Conservation (phyloP, 2,888 invertebrate genomes). For the Papilio elwesi region DNA sequence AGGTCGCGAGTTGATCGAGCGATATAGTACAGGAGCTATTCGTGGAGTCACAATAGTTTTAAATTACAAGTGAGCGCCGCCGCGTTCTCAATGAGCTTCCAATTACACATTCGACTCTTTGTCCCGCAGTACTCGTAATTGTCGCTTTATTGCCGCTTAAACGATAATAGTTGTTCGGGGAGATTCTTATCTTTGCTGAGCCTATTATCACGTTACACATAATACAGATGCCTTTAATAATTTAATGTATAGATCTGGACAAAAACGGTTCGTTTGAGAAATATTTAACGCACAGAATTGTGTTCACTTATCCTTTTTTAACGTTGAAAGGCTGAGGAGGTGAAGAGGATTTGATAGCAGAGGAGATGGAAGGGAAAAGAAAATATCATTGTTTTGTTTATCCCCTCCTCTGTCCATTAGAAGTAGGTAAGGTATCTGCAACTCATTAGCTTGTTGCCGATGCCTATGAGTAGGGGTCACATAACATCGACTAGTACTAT, state of each 20-base stretch:
- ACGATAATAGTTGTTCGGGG: constrained; percentile 48
- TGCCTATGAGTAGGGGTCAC: too few relatives aligned
- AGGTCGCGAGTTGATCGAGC: constrained; percentile 8
- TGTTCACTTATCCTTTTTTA: background rate
- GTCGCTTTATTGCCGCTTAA: constrained; percentile 57
- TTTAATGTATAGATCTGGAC: background rate
- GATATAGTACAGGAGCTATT: constrained; percentile 5
- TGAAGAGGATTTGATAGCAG: too few relatives aligned
- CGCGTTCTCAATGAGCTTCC: constrained; percentile 31
- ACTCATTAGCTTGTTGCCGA: too few relatives aligned
- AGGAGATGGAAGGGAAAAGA: too few relatives aligned
- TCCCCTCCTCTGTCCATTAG: too few relatives aligned
- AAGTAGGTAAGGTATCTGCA: too few relatives aligned
- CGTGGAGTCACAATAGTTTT: constrained; percentile 14
- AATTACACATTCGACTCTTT: constrained; percentile 28
- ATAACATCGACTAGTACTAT: too few relatives aligned
- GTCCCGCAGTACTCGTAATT: constrained; percentile 50
- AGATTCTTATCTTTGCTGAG: constrained; percentile 47
- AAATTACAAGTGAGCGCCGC: constrained; percentile 14
- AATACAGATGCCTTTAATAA: background rate
- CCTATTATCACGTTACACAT: background rate
- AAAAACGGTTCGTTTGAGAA: background rate
- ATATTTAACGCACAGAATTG: background rate
- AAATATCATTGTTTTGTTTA: too few relatives aligned
- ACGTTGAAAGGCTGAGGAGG: too few relatives aligned